A percentile compares a stretch with the other conserved stretches of the same genome.
These are phyloP conservation scores for Danio aesculapii DNA, from an alignment of 2,797 vertebrate genomes.

Conservation along the genomic window DNA sequence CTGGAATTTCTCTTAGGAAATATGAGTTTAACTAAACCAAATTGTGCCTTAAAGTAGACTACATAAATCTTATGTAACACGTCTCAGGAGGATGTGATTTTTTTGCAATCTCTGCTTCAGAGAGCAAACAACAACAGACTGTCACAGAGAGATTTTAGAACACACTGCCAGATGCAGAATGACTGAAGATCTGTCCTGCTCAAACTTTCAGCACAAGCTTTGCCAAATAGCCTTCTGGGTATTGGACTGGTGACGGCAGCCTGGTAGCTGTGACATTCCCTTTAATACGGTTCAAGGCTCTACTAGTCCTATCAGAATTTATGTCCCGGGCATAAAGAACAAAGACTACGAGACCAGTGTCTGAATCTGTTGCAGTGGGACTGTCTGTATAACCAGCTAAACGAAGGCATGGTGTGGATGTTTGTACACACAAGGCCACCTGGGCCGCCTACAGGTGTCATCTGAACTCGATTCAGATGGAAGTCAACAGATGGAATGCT, in stretches of 20 bases:
- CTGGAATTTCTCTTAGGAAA: neutral
- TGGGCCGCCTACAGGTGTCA: slow-evolving; percentile 7
- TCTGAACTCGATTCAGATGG: slow-evolving; percentile 9
- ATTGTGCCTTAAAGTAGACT: slow-evolving; percentile 12
- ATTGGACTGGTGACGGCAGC: slow-evolving; percentile 23
- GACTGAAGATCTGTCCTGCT: slow-evolving; percentile 54
- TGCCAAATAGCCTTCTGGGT: slow-evolving; percentile 51
- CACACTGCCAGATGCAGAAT: slow-evolving; percentile 49
- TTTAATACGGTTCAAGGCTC: slow-evolving; percentile 35
- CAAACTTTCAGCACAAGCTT: slow-evolving; percentile 25
- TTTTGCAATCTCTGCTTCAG: slow-evolving; percentile 27
- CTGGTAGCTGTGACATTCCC: slow-evolving; percentile 27
- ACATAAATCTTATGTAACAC: slow-evolving; percentile 44
- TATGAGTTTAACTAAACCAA: slow-evolving; percentile 1
- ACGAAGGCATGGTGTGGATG: neutral
- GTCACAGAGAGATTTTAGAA: slow-evolving; percentile 42
- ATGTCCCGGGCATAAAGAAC: slow-evolving; percentile 12
- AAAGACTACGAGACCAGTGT: neutral
- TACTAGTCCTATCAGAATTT: slow-evolving; percentile 20
- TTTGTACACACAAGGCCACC: slow-evolving; percentile 13
- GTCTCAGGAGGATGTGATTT: slow-evolving; percentile 26
- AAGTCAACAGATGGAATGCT: slow-evolving; percentile 47
- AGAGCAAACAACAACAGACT: slow-evolving; percentile 43
- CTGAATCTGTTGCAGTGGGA: neutral
- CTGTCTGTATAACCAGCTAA: slow-evolving; percentile 1